phyloP scores from a whole-genome alignment of 2,113 vertebrate genomes.

The Acanthisitta chloris region DNA sequence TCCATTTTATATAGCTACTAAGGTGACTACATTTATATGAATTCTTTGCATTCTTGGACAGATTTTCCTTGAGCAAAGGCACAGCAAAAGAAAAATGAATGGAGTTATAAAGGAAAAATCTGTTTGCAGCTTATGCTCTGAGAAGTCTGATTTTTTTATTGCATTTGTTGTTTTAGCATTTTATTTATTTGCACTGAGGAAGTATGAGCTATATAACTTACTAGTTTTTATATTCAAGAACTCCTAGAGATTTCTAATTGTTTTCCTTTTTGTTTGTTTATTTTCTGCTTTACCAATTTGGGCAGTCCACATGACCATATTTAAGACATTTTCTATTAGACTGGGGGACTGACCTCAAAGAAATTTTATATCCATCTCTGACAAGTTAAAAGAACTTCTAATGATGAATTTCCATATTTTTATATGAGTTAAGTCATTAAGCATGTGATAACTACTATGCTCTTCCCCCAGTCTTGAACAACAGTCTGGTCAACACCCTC shows the following conservation, averaged over 20 bases:
- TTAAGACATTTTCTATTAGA: background rate
- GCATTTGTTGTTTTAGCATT: background rate
- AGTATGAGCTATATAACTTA: background rate
- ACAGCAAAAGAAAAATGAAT: background rate
- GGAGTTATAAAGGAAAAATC: background rate
- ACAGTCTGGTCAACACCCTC: background rate
- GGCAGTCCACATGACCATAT: background rate
- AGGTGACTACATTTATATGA: background rate
- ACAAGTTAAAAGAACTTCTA: background rate
- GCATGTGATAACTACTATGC: background rate
- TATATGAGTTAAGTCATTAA: background rate
- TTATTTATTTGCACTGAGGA: background rate
- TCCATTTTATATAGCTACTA: background rate
- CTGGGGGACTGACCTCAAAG: background rate
- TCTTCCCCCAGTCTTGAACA: background rate
- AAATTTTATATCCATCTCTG: background rate
- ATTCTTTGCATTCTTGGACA: background rate
- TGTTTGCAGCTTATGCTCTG: background rate
- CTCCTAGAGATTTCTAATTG: background rate
- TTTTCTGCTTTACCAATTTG: background rate
- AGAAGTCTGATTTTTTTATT: background rate
- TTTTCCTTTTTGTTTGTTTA: background rate
- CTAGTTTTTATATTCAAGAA: background rate
- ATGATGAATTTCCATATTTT: background rate
- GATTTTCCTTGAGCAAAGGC: background rate